Percentiles rank a stretch among this genome's conserved stretches.
Conservation (phyloP, 2,113 vertebrate genomes). For the Menidia beryllina region DNA sequence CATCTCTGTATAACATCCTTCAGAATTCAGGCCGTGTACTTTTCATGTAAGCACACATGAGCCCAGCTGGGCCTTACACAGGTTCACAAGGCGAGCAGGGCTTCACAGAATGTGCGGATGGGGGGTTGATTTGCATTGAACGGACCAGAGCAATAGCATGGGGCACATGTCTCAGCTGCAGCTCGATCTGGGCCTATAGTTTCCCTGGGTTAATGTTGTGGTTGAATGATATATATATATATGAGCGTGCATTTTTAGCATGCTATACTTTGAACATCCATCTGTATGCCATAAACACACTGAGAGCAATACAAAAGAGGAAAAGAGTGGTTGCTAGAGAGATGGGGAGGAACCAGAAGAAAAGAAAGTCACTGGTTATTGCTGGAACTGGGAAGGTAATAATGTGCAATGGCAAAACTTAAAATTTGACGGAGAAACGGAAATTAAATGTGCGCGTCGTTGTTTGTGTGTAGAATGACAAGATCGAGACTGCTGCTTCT, state of each 20-base stretch:
- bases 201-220: conserved; percentile 2
- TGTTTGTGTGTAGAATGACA: conserved; percentile 40
- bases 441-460: conserved; percentile 39
- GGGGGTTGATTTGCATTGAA: too few relatives aligned
- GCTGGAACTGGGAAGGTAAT: conserved; percentile 66
- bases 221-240: background rate
- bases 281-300: conserved; percentile 4
- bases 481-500: conserved; percentile 34
- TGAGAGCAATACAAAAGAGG: background rate
- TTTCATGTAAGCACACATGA: conserved; percentile 20
- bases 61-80: background rate
- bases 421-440: conserved; percentile 62
- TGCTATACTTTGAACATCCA: conserved; percentile 2
- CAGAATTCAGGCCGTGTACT: conserved; percentile 34
- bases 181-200: too few relatives aligned
- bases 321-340: background rate
- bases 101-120: too few relatives aligned
- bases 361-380: conserved; percentile 44
- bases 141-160: too few relatives aligned
- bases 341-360: conserved; percentile 4
- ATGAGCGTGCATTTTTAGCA: conserved; percentile 3
- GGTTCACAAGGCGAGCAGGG: too few relatives aligned
- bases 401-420: conserved; percentile 58
- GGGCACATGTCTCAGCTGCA: too few relatives aligned
- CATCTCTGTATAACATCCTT: conserved; percentile 51